These are phyloP conservation scores for Elanus axillaris DNA, from an alignment of 2,113 vertebrate genomes.

Conservation along the genomic window DNA sequence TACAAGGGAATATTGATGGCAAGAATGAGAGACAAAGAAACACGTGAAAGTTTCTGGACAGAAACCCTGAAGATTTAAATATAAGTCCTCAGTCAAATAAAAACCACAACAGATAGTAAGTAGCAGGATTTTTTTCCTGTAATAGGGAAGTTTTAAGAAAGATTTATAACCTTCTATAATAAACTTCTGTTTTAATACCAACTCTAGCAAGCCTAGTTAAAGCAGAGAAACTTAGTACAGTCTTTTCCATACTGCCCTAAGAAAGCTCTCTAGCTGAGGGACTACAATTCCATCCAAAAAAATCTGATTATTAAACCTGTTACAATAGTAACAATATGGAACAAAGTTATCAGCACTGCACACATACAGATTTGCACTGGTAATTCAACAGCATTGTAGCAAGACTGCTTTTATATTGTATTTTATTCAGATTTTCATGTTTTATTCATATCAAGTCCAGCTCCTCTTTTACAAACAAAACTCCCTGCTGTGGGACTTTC, in stretches of 20 bases:
- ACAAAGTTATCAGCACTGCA: neutral
- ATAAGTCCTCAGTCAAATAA: neutral
- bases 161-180: neutral
- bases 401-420: neutral
- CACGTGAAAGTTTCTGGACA: neutral
- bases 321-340: neutral
- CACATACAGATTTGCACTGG: neutral
- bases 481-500: neutral
- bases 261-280: neutral
- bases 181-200: neutral
- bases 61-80: neutral
- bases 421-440: neutral
- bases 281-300: neutral
- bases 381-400: neutral
- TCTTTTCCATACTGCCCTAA: neutral
- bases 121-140: neutral
- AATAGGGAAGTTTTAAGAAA: neutral
- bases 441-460: neutral
- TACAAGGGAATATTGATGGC: neutral
- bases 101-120: neutral
- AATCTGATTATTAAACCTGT: neutral
- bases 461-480: neutral
- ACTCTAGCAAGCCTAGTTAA: neutral
- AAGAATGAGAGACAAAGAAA: neutral
- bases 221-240: neutral